Evolutionary conservation across 1,140 invertebrate species (phyloP).

Genomic region (Marisa cornuarietis): DNA sequence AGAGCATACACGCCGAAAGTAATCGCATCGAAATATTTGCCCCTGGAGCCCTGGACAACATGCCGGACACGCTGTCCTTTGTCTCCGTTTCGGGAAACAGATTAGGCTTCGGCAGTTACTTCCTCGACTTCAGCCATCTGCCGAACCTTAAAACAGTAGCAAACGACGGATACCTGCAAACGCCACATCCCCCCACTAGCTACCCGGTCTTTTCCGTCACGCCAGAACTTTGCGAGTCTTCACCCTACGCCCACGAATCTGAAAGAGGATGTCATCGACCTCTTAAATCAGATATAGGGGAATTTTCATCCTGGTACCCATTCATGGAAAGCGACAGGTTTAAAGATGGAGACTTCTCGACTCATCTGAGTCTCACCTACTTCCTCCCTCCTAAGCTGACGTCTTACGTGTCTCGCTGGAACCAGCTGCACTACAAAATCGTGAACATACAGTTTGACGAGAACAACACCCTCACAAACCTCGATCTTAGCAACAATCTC

Average conservation of each 20-base stretch:
- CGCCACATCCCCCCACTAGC: neutral
- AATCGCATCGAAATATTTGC: conserved; percentile 4
- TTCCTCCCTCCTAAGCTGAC: conserved; percentile 27
- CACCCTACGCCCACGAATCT: no score
- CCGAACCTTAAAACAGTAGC: neutral
- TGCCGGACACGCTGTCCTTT: neutral
- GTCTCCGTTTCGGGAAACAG: neutral
- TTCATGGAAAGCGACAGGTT: no score
- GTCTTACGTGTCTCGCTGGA: conserved; percentile 4
- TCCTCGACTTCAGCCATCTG: conserved; percentile 5
- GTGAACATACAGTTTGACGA: neutral
- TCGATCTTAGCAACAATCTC: conserved; percentile 15
- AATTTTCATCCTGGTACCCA: no score
- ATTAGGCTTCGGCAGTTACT: neutral
- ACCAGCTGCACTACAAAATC: conserved; percentile 21
- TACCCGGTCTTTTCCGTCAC: neutral
- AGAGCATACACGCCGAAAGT: conserved; percentile 3
- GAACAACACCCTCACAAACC: conserved; percentile 6
- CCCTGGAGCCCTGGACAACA: neutral
- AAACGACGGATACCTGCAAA: neutral
- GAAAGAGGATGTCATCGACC: no score
- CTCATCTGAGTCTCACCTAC: neutral
- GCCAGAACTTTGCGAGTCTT: no score
- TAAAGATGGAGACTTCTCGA: no score
- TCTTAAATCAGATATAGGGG: no score